phyloP scores from a whole-genome alignment of 2,113 vertebrate species.

The Odocoileus hemionus region DNA sequence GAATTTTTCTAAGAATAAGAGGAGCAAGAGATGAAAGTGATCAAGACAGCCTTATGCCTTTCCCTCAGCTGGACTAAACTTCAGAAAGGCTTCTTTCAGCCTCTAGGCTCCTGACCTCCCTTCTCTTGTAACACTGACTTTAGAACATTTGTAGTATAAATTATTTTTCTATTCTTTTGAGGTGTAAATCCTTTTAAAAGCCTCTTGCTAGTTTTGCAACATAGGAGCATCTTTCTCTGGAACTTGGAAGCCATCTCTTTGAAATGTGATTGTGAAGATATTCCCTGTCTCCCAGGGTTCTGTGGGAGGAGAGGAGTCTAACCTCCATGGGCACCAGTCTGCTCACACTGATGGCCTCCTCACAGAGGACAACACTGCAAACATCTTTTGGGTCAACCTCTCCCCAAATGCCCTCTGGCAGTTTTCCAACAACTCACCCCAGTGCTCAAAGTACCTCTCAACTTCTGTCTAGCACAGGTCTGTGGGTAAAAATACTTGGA shows the following conservation, averaged over 20 bases:
- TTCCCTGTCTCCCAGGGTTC: neutral
- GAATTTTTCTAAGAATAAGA: neutral
- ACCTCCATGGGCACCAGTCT: neutral
- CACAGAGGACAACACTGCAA: neutral
- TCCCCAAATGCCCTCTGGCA: neutral
- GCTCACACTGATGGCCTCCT: constrained; percentile 2
- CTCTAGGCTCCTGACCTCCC: neutral
- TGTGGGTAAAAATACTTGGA: neutral
- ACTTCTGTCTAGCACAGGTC: neutral
- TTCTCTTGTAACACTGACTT: neutral
- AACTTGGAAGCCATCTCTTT: neutral
- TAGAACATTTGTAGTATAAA: neutral
- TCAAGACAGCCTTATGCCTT: neutral
- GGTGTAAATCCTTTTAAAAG: neutral
- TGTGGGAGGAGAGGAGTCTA: neutral
- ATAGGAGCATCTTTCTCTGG: neutral
- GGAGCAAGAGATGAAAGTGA: neutral
- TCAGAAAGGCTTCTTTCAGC: neutral
- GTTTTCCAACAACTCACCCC: neutral
- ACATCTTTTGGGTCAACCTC: neutral
- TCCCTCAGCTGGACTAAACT: neutral
- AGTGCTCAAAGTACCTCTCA: neutral
- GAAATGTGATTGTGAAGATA: constrained; percentile 16
- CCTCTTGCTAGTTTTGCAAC: neutral
- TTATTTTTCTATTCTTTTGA: neutral